Percentiles rank a stretch among this genome's conserved stretches.
Evolutionary conservation across 1,140 invertebrate genomes (phyloP).

Genomic region (Drosophila watanabei): DNA sequence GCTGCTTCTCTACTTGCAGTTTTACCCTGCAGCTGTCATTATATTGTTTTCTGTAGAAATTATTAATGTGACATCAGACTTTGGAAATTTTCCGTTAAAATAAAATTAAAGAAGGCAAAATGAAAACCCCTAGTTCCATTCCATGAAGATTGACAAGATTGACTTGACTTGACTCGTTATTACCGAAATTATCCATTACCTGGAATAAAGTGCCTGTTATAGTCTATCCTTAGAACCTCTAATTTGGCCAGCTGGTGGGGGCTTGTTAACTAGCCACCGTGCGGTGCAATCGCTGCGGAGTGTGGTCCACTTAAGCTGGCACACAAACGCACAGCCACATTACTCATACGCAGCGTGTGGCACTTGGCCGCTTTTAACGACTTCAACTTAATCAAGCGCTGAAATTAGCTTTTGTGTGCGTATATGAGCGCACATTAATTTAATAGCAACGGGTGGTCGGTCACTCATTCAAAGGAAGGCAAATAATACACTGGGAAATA

Average conservation of each 20-base stretch:
- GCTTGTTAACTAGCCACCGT: constrained; percentile 17
- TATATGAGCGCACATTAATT: constrained; percentile 82
- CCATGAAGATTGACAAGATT: not conserved
- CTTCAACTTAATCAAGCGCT: constrained; percentile 83
- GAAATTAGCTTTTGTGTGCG: constrained; percentile 83
- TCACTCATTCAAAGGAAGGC: constrained; percentile 30
- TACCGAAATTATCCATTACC: constrained; percentile 15
- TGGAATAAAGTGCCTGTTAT: constrained; percentile 17
- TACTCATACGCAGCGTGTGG: constrained; percentile 80
- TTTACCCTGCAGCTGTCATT: not conserved
- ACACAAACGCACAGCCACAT: constrained; percentile 47
- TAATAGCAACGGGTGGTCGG: constrained; percentile 69
- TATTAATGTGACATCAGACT: not conserved
- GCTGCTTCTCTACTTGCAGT: no score
- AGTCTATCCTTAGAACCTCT: constrained; percentile 31
- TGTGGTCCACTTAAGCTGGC: constrained; percentile 58
- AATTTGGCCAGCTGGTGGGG: constrained; percentile 31
- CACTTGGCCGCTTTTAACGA: constrained; percentile 79
- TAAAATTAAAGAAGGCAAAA: not conserved
- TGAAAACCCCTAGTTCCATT: not conserved
- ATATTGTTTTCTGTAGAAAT: not conserved
- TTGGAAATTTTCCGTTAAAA: no score
- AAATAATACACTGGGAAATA: constrained; percentile 22
- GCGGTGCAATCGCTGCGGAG: constrained; percentile 15
- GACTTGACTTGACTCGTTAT: constrained; percentile 3